These are phyloP conservation scores for Phyllostomus discolor DNA, from an alignment of 2,113 vertebrate genomes.

Conservation along the genomic window DNA sequence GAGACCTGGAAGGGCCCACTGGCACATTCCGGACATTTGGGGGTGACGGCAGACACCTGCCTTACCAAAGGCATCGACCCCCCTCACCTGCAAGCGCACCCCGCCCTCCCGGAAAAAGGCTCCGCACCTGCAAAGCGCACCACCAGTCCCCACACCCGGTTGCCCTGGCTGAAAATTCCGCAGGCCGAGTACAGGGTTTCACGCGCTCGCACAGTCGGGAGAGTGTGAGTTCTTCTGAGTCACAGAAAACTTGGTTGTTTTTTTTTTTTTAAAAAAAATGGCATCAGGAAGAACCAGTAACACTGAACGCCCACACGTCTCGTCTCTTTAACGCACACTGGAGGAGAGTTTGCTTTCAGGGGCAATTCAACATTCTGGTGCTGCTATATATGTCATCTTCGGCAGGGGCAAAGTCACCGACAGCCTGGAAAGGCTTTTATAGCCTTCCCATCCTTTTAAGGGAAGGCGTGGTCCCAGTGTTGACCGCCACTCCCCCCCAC, in stretches of 20 bases:
- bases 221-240: constrained; percentile 71
- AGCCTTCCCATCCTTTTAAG: background rate
- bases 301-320: constrained; percentile 65
- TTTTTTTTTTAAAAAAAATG: constrained; percentile 76
- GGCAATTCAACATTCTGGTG: constrained; percentile 52
- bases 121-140: constrained; percentile 11
- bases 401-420: background rate
- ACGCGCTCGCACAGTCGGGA: constrained; percentile 62
- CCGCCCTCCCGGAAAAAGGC: constrained; percentile 4
- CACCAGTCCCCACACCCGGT: accelerated
- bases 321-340: constrained; percentile 65
- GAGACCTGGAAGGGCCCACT: background rate
- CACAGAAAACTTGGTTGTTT: constrained; percentile 67
- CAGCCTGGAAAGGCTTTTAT: constrained; percentile 19
- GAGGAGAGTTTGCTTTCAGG: constrained; percentile 59
- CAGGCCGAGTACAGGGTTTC: constrained; percentile 48
- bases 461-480: background rate
- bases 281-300: constrained; percentile 76
- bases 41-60: background rate
- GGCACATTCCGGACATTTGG: background rate
- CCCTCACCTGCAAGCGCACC: constrained; percentile 26
- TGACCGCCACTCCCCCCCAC: background rate
- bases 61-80: background rate
- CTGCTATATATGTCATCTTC: background rate
- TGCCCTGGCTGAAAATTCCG: background rate